Conservation (phyloP, 2,888 invertebrate genomes). For the Busseola fusca region DNA sequence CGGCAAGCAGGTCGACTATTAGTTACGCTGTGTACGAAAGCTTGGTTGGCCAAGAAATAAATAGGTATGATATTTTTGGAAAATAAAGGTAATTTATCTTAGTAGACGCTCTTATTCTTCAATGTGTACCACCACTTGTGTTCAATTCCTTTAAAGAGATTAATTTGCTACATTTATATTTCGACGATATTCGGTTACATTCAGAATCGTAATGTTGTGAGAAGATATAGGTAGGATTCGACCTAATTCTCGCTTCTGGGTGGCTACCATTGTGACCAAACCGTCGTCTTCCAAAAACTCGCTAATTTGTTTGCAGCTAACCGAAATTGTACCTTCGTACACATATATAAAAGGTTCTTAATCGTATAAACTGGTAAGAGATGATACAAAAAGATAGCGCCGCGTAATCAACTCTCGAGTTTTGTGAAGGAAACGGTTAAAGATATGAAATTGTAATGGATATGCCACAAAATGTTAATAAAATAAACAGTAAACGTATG, state of each 20-base stretch:
- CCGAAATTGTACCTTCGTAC: constrained; percentile 38
- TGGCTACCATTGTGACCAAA: constrained; percentile 66
- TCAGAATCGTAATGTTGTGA: constrained; percentile 41
- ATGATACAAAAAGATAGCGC: constrained; percentile 64
- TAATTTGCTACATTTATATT: constrained; percentile 31
- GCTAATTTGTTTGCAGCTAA: constrained; percentile 48
- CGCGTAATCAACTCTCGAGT: constrained; percentile 68
- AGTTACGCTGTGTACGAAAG: constrained; percentile 1
- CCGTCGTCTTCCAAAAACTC: constrained; percentile 64
- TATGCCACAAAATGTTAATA: constrained; percentile 53
- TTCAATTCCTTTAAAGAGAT: constrained; percentile 11
- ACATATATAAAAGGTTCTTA: constrained; percentile 28
- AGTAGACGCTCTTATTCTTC: not conserved
- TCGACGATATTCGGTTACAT: constrained; percentile 27
- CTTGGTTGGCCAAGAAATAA: not conserved
- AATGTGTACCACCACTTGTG: not conserved
- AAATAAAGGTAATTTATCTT: not conserved
- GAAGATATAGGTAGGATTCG: constrained; percentile 50
- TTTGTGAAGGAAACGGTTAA: constrained; percentile 63
- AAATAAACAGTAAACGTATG: constrained; percentile 46
- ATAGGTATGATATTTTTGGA: constrained; percentile 1
- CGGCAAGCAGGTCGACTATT: constrained; percentile 17
- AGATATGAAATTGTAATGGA: constrained; percentile 65
- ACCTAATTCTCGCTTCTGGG: constrained; percentile 59
- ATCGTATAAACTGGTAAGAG: constrained; percentile 28